Conservation (phyloP, 1,140 invertebrate species). For the Tetragnatha versicolor region DNA sequence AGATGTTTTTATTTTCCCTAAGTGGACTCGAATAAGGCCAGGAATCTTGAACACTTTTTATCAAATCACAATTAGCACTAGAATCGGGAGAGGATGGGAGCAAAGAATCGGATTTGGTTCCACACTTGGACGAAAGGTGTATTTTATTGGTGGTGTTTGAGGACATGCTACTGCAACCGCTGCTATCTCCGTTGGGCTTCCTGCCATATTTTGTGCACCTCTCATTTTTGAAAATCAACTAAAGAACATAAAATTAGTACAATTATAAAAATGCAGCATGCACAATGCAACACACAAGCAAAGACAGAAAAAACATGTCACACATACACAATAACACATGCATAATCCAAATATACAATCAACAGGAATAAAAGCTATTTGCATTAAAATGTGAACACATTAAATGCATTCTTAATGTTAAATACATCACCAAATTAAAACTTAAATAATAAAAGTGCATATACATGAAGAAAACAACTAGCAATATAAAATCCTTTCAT, state of each 20-base stretch:
- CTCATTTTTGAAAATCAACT: conserved; percentile 50
- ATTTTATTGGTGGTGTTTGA: conserved; percentile 41
- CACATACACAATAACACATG: too few species aligned
- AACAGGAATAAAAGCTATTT: too few species aligned
- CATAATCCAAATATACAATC: too few species aligned
- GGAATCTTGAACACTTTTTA: not conserved
- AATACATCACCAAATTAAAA: too few species aligned
- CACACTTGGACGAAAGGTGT: conserved; percentile 36
- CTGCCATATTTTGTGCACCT: conserved; percentile 48
- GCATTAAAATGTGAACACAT: too few species aligned
- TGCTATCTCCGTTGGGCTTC: conserved; percentile 49
- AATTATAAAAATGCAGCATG: conserved; percentile 28
- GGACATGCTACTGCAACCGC: conserved; percentile 50
- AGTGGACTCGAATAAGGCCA: not conserved
- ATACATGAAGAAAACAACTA: too few species aligned
- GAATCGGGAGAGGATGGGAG: conserved; percentile 35
- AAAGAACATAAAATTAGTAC: conserved; percentile 38
- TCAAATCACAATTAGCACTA: not conserved
- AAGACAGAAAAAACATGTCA: not conserved
- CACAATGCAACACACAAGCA: not conserved
- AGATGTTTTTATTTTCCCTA: not conserved
- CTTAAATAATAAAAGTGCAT: too few species aligned
- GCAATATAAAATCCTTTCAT: too few species aligned
- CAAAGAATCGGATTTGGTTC: conserved; percentile 42
- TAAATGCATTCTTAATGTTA: too few species aligned